Evolutionary conservation across 2,888 invertebrate species (phyloP), one percentile per base, ranked within the genome.

Genomic region (Heliconius hortense): DNA sequence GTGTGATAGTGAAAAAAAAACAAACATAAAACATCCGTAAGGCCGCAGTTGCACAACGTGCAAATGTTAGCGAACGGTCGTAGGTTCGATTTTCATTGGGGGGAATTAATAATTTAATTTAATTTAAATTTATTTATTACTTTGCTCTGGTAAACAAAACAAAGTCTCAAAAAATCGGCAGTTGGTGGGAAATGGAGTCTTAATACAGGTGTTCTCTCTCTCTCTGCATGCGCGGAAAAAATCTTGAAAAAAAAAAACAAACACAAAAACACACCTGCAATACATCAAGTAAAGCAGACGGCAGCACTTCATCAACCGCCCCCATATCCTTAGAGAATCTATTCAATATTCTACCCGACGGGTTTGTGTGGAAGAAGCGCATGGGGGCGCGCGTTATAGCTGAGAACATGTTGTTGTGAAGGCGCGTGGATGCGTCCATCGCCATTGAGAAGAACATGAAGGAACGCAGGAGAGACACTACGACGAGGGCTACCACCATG

Each of bases 311-410:
- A 81, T 96, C 96, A 0, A 96, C 95, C 0, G 96, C 95, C 0
- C 96, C 98, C 95, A 98, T 96, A 84, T 98, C 98, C 88, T 98
- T 98, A 0, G 98, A 97, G 90, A 98, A 98, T 35, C 98, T 94
- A 90, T 98, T 98, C 67, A 98, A 92, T 82, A 98, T 96, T 67
- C 97, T 92, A 0, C 97, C 97, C 0, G 96, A 96, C 0, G 98
- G 97, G 89, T 98, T 98, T 5, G 95, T 95, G 86, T 98, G 97
- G 91, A 98, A 98, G 92, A 98, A 98, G 31, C 95, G 94, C 95
- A 98, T 97, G 0, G 97, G 96, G 0, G 97, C 96, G 26, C 96
- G 94, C 4, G 97, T 96, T 28, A 98, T 96, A 43, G 96, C 94
- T n/a, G 94, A 89, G 87, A 98, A 98, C 98, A 98, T 98, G 24